phyloP scores from a whole-genome alignment of 2,888 invertebrate species.

The Monochamus alternatus region DNA sequence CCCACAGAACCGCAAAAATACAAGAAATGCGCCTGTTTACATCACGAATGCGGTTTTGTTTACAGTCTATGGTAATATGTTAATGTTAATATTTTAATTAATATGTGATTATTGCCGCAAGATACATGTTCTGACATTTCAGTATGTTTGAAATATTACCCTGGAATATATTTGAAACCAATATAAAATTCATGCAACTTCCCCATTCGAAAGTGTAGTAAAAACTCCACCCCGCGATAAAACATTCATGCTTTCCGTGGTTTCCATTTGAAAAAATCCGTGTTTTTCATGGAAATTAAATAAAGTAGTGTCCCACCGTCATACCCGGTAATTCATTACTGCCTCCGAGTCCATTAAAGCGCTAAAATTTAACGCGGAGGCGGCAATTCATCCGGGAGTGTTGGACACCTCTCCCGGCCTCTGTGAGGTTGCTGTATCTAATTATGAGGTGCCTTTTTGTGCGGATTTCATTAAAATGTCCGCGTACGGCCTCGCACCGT shows the following conservation, averaged over 20 bases:
- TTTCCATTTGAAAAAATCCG: background rate
- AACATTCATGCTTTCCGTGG: background rate
- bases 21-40: no score
- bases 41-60: no score
- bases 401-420: background rate
- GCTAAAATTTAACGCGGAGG: background rate
- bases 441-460: background rate
- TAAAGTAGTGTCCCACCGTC: background rate
- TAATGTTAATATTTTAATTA: no score
- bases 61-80: no score
- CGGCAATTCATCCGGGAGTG: background rate
- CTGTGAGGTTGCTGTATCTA: background rate
- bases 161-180: no score
- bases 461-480: background rate
- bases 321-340: conserved; percentile 5
- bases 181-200: no score
- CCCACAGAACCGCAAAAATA: no score
- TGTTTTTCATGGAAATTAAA: background rate
- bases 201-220: no score
- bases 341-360: conserved; percentile 4
- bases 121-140: no score
- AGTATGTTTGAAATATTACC: no score
- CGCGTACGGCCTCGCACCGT: background rate
- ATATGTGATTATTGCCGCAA: no score
- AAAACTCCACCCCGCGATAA: background rate